Percentiles rank a stretch among this genome's conserved stretches.
These are phyloP conservation scores for Phalacrocorax aristotelis DNA, from an alignment of 2,113 vertebrate species.

Conservation along the genomic window DNA sequence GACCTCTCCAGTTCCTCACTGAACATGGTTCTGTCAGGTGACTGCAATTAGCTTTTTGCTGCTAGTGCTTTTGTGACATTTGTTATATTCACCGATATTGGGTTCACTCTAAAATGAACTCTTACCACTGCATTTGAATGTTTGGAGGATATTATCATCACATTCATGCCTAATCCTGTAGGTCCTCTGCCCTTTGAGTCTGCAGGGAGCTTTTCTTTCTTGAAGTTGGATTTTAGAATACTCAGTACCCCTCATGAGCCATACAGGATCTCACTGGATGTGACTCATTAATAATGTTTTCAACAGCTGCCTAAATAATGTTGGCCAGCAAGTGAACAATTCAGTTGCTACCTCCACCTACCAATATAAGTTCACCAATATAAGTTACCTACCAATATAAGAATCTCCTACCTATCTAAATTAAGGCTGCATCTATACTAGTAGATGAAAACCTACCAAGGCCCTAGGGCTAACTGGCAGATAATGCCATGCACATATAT, in stretches of 20 bases:
- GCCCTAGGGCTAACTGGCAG: neutral
- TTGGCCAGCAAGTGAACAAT: neutral
- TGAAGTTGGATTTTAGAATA: neutral
- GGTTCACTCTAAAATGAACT: neutral
- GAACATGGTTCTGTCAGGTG: fast-evolving
- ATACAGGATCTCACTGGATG: neutral
- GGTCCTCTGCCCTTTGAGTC: neutral
- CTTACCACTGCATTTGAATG: neutral
- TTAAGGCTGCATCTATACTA: neutral
- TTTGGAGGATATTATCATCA: neutral
- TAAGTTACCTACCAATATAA: neutral
- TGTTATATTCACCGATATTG: neutral
- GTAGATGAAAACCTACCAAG: neutral
- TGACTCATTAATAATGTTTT: neutral
- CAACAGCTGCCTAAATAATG: neutral
- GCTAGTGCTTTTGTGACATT: neutral
- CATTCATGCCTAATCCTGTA: neutral
- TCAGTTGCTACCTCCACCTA: neutral
- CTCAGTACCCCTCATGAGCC: neutral
- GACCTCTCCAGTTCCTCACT: neutral
- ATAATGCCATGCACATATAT: neutral
- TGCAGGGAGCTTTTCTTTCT: neutral
- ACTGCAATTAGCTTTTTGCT: neutral
- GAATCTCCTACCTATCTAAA: neutral
- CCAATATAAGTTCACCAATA: neutral